phyloP scores from a whole-genome alignment of 2,888 invertebrate species.

The Phytoseiulus persimilis region DNA sequence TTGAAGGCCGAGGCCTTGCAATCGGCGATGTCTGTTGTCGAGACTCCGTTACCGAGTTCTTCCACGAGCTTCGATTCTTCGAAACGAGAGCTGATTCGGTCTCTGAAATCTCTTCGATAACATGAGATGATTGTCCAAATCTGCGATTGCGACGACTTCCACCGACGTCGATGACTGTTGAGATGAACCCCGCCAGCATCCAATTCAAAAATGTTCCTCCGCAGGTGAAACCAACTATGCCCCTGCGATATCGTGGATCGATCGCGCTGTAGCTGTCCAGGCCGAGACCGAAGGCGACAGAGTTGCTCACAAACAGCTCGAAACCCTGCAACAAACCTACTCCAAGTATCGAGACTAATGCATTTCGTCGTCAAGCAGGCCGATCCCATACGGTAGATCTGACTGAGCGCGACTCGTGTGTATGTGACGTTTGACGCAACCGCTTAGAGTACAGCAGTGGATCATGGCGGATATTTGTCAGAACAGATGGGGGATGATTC shows the following conservation, averaged over 20 bases:
- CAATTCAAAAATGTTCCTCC: conserved; percentile 46
- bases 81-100: too few relatives aligned
- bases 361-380: background rate
- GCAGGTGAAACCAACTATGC: conserved; percentile 52
- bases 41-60: too few relatives aligned
- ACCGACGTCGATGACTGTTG: too few relatives aligned
- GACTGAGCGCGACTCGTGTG: background rate
- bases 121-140: too few relatives aligned
- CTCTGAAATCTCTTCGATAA: too few relatives aligned
- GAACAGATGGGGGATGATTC: background rate
- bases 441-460: background rate
- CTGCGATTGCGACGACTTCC: too few relatives aligned
- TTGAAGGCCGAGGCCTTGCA: too few relatives aligned
- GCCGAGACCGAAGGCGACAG: conserved; percentile 42
- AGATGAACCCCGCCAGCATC: too few relatives aligned
- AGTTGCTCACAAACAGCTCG: conserved; percentile 22
- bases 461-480: background rate
- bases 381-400: background rate
- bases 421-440: background rate
- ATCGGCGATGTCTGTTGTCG: too few relatives aligned
- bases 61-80: too few relatives aligned
- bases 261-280: conserved; percentile 47
- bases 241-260: conserved; percentile 55
- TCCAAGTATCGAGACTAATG: conserved; percentile 11
- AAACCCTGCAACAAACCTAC: background rate